Conservation (phyloP, 2,888 invertebrate genomes). For the Ommatoiulus sabulosus region DNA sequence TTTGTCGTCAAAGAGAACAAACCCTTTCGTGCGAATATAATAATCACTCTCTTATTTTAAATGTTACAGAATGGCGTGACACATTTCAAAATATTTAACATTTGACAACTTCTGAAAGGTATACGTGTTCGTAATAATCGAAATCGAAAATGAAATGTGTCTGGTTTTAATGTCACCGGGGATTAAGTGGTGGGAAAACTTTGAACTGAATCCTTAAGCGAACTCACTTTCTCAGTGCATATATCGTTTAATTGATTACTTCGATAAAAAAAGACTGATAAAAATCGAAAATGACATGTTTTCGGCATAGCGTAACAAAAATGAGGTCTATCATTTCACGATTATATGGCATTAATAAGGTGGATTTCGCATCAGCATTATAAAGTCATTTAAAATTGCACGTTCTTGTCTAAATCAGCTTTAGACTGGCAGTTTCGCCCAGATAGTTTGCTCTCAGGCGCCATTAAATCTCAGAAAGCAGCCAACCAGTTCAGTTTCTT, state of each 20-base stretch:
- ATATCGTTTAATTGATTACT: not conserved
- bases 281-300: not conserved
- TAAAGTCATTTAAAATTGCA: not conserved
- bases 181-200: not conserved
- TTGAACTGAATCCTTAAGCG: not conserved
- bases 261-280: not conserved
- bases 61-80: too few species aligned
- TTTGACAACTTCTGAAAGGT: not conserved
- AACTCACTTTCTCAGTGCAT: not conserved
- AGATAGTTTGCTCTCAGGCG: not conserved
- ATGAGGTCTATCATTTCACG: not conserved
- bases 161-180: not conserved
- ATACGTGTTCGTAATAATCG: not conserved
- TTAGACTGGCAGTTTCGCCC: not conserved
- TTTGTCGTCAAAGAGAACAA: too few species aligned
- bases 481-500: not conserved
- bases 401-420: not conserved
- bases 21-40: too few species aligned
- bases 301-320: not conserved
- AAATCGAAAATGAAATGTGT: not conserved
- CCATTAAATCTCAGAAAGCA: not conserved
- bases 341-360: not conserved
- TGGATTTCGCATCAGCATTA: not conserved
- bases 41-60: too few species aligned
- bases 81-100: not conserved